Conservation (phyloP, 2,113 vertebrate species). For the Bambusicola thoracicus region DNA sequence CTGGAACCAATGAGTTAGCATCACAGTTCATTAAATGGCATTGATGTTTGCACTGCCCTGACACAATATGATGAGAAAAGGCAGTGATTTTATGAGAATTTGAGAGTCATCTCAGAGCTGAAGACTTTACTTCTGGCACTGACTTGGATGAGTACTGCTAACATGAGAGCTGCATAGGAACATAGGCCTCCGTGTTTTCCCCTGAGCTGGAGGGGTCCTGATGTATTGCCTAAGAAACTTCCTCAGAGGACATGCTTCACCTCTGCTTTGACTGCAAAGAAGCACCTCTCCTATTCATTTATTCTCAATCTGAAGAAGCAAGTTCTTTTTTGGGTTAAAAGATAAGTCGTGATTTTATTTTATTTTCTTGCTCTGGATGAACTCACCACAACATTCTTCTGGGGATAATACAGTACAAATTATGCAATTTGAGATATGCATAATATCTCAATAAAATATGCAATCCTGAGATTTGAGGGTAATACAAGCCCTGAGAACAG, state of each 20-base stretch:
- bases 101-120: neutral
- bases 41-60: conserved; percentile 17
- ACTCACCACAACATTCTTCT: neutral
- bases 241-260: too few relatives aligned
- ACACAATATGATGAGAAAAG: neutral
- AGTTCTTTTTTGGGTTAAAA: neutral
- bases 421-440: too few relatives aligned
- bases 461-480: too few relatives aligned
- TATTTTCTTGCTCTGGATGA: neutral
- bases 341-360: neutral
- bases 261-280: neutral
- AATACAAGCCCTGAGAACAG: neutral
- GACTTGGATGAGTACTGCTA: neutral
- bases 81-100: neutral
- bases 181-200: neutral
- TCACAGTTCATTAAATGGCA: conserved; percentile 26
- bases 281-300: neutral
- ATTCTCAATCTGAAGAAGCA: neutral
- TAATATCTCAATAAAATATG: too few relatives aligned
- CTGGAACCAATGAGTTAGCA: conserved; percentile 8
- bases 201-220: neutral
- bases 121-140: neutral
- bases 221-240: too few relatives aligned
- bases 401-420: neutral
- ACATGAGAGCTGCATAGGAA: neutral